Evolutionary conservation across 1,140 invertebrate species (phyloP).

Genomic region (Drosophila auraria): DNA sequence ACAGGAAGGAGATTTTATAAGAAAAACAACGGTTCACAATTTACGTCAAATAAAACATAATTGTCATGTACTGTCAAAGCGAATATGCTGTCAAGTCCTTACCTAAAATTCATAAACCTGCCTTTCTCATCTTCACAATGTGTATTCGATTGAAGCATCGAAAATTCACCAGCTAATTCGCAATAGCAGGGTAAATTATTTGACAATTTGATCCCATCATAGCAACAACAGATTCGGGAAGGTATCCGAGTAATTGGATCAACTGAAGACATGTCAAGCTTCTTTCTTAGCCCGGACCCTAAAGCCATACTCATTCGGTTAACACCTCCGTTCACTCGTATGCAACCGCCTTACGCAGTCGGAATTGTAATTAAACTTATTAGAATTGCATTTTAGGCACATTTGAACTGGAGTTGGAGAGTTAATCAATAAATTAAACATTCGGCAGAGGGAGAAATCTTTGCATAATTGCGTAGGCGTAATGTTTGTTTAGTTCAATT

Average conservation of each 20-base stretch:
- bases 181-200: slow-evolving; percentile 15
- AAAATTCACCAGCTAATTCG: slow-evolving; percentile 3
- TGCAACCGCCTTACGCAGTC: slow-evolving; percentile 4
- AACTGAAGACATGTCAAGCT: slow-evolving; percentile 10
- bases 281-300: slow-evolving; percentile 15
- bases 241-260: slow-evolving; percentile 25
- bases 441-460: slow-evolving; percentile 17
- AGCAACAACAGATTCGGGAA: background rate
- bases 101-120: background rate
- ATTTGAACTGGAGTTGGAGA: slow-evolving; percentile 8
- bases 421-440: slow-evolving; percentile 62
- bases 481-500: slow-evolving; percentile 71
- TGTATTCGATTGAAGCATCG: background rate
- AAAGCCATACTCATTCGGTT: slow-evolving; percentile 40
- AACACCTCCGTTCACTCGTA: slow-evolving; percentile 30
- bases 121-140: background rate
- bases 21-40: background rate
- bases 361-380: slow-evolving; percentile 50
- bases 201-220: slow-evolving; percentile 22
- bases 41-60: background rate
- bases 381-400: slow-evolving; percentile 48
- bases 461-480: slow-evolving; percentile 69
- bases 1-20: background rate
- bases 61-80: background rate
- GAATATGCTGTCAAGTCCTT: slow-evolving; percentile 3